A percentile compares a stretch with the other conserved stretches of the same genome.
Conservation (phyloP, 2,888 invertebrate species). For the Clostera curtula region DNA sequence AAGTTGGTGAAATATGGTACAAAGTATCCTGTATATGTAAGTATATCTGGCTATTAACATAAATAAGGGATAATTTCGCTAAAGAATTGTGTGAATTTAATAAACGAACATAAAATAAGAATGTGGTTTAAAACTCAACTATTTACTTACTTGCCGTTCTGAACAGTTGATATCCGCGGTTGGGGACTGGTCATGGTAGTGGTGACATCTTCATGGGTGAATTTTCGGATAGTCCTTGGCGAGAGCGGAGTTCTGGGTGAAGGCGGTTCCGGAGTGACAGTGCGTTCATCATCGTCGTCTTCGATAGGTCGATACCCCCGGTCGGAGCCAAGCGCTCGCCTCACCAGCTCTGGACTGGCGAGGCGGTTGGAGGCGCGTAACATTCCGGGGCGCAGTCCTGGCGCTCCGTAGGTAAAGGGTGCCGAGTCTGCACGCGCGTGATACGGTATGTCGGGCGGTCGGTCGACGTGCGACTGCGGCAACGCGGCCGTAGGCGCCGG, state of each 20-base stretch:
- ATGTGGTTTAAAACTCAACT: conserved; percentile 6
- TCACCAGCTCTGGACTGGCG: conserved; percentile 88
- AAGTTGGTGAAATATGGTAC: no score
- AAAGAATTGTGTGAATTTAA: no score
- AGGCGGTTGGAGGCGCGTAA: conserved; percentile 82
- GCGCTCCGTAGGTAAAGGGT: conserved; percentile 91
- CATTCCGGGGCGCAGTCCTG: conserved; percentile 76
- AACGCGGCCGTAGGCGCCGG: conserved; percentile 49
- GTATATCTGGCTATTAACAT: no score
- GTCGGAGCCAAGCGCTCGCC: conserved; percentile 78
- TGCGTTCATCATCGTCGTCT: conserved; percentile 56
- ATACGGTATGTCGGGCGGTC: conserved; percentile 83
- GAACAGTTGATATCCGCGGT: conserved; percentile 48
- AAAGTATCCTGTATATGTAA: no score
- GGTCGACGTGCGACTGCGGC: conserved; percentile 67
- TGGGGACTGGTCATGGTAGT: conserved; percentile 47
- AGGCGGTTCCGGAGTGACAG: conserved; percentile 46
- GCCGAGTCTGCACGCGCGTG: conserved; percentile 92
- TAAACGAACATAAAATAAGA: no score
- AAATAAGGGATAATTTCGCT: no score
- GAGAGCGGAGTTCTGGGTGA: conserved; percentile 47
- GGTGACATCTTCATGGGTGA: conserved; percentile 58
- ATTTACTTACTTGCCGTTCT: conserved; percentile 53
- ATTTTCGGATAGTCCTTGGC: conserved; percentile 51
- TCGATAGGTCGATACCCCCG: conserved; percentile 54